Percentiles rank a stretch among this genome's conserved stretches.
phyloP scores from a whole-genome alignment of 1,140 invertebrate genomes.

The Platyura marginata region DNA sequence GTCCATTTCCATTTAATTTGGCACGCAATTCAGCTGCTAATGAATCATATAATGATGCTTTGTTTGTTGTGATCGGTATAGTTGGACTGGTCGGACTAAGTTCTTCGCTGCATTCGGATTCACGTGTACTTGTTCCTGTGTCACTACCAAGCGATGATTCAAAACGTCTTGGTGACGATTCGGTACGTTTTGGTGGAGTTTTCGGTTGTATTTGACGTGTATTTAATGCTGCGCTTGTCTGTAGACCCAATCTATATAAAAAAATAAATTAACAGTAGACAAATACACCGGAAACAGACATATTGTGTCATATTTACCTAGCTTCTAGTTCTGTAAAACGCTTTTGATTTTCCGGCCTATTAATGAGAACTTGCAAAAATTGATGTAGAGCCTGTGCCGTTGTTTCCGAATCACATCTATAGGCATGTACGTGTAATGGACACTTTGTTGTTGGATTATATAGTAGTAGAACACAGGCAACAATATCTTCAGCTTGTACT shows the following conservation, averaged over 20 bases:
- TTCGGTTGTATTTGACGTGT: conserved; percentile 18
- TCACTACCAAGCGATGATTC: conserved; percentile 53
- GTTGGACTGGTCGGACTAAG: conserved; percentile 1
- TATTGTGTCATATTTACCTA: conserved; percentile 10
- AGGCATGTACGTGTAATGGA: conserved; percentile 81
- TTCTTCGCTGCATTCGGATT: conserved; percentile 57
- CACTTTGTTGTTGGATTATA: conserved; percentile 82
- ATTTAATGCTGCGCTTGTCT: too few species aligned
- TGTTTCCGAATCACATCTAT: conserved; percentile 84
- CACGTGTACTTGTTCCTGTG: conserved; percentile 47
- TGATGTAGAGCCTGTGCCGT: conserved; percentile 70
- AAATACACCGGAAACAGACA: too few species aligned
- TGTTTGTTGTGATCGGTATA: conserved; percentile 28
- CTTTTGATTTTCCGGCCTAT: conserved; percentile 70
- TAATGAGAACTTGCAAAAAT: conserved; percentile 66
- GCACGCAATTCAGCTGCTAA: conserved; percentile 77
- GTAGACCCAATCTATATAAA: too few species aligned
- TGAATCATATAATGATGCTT: conserved; percentile 68
- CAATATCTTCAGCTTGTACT: conserved; percentile 63
- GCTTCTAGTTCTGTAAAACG: conserved; percentile 65
- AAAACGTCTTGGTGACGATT: conserved; percentile 42
- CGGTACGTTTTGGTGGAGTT: conserved; percentile 28
- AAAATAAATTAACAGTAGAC: too few species aligned
- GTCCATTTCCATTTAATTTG: conserved; percentile 53
- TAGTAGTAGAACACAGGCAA: conserved; percentile 73